Conservation (phyloP, 2,113 vertebrate species). For the Orycteropus afer region DNA sequence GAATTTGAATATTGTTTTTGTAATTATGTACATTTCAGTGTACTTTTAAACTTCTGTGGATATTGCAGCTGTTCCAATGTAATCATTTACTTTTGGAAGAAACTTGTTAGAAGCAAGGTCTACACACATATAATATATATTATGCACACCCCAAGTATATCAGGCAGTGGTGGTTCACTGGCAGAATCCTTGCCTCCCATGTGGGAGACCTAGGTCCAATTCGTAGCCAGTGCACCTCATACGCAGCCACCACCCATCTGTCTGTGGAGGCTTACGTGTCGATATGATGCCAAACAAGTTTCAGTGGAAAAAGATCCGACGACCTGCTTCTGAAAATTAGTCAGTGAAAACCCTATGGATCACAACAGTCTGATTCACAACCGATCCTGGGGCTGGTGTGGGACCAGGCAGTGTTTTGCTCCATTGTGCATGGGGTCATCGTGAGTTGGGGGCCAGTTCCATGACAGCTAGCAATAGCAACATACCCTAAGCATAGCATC, state of each 20-base stretch:
- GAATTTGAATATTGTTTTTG: background rate
- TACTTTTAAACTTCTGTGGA: background rate
- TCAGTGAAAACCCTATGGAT: too few relatives aligned
- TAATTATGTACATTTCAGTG: background rate
- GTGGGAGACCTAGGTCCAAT: background rate
- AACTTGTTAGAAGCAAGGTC: background rate
- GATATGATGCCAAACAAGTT: too few relatives aligned
- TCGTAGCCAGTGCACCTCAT: background rate
- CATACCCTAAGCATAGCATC: background rate
- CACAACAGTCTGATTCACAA: background rate
- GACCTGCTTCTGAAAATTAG: too few relatives aligned
- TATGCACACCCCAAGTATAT: background rate
- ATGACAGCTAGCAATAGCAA: background rate
- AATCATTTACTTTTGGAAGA: slow-evolving; percentile 4
- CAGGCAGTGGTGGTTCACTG: too few relatives aligned
- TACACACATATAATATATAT: background rate
- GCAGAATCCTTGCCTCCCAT: too few relatives aligned
- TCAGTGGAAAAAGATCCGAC: too few relatives aligned
- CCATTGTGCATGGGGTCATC: too few relatives aligned
- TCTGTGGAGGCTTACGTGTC: background rate
- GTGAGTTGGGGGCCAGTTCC: background rate
- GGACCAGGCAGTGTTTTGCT: too few relatives aligned
- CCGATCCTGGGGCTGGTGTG: too few relatives aligned
- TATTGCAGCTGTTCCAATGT: background rate
- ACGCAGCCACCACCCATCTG: background rate